These are phyloP conservation scores for Telenomus remus DNA, from an alignment of 1,140 invertebrate species.

Conservation along the genomic window DNA sequence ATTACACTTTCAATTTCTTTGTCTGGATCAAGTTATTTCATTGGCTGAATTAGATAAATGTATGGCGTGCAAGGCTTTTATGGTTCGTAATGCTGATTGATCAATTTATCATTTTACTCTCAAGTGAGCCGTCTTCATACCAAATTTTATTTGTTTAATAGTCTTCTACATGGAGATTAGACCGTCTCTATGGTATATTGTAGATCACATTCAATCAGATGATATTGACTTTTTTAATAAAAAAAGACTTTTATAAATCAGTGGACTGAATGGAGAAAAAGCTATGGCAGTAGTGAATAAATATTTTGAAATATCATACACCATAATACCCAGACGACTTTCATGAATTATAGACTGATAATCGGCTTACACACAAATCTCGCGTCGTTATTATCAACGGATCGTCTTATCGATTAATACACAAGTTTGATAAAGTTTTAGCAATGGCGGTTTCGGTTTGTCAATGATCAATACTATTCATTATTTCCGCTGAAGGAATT, in stretches of 20 bases:
- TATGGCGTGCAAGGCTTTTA: slow-evolving; percentile 7
- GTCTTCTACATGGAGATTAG: no score
- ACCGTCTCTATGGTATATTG: no score
- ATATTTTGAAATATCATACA: no score
- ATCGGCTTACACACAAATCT: slow-evolving; percentile 20
- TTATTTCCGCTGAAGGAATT: slow-evolving; percentile 6
- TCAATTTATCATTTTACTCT: slow-evolving; percentile 33
- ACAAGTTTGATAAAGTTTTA: not conserved
- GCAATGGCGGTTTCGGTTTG: slow-evolving; percentile 15
- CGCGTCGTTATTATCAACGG: slow-evolving; percentile 15
- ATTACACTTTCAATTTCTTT: no score
- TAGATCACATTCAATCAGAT: no score
- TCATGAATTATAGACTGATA: slow-evolving; percentile 18
- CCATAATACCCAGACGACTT: no score
- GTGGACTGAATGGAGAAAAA: no score
- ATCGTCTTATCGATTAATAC: slow-evolving; percentile 12
- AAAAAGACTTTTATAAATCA: no score
- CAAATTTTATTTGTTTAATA: no score
- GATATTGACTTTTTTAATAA: no score
- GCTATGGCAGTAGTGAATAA: no score
- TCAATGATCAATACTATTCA: slow-evolving; percentile 15
- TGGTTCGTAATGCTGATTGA: slow-evolving; percentile 32
- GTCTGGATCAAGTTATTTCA: slow-evolving; percentile 9
- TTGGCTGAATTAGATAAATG: slow-evolving; percentile 27
- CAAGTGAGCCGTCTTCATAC: no score